Conservation (phyloP, 2,888 invertebrate genomes). For the Chloroclysta siterata region DNA sequence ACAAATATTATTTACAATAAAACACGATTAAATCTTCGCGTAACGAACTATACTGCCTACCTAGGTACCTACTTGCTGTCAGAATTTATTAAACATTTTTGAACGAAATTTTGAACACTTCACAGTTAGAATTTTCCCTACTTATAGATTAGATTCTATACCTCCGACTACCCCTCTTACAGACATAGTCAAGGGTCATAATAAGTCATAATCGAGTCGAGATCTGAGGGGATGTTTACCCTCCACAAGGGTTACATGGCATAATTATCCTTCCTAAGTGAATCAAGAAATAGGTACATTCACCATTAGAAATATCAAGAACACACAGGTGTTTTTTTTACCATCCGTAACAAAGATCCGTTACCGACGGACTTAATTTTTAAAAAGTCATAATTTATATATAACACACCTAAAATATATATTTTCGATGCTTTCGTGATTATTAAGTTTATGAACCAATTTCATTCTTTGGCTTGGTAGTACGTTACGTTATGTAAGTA, state of each 20-base stretch:
- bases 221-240: neutral
- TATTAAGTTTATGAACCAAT: neutral
- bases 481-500: neutral
- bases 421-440: neutral
- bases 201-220: neutral
- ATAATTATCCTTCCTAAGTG: neutral
- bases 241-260: neutral
- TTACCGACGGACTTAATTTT: neutral
- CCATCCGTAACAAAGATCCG: neutral
- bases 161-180: neutral
- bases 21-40: neutral
- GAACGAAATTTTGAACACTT: neutral
- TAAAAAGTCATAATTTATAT: neutral
- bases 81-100: no score
- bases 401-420: neutral
- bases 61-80: no score
- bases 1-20: neutral
- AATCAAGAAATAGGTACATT: neutral
- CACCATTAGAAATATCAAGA: slow-evolving; percentile 2
- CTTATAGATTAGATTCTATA: neutral
- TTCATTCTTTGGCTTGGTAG: neutral
- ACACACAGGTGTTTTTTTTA: slow-evolving; percentile 1
- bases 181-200: neutral
- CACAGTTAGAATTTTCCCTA: neutral
- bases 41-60: neutral